Evolutionary conservation across 2,888 invertebrate species (phyloP), one percentile per base, ranked within the genome.

Genomic region (Zygogramma bicolorata): DNA sequence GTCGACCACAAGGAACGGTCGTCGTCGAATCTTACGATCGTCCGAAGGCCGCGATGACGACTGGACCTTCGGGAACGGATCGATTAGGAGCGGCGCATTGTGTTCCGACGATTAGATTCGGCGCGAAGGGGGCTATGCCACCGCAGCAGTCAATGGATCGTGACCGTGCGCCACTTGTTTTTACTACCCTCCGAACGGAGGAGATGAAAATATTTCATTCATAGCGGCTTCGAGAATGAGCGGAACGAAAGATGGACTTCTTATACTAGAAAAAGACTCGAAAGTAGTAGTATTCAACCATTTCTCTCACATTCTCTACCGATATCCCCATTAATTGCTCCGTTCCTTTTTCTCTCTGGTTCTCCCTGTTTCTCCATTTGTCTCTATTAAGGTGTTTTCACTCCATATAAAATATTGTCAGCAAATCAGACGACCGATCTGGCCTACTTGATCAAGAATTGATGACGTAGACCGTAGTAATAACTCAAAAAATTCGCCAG

Each of bases 41-140:
- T 46, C 46, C 46, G 13, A 46, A 46, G 27, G 27, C 27, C 53
- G 27, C 25, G 27, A 53, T 27, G n/a, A n/a, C n/a, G n/a, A 13
- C n/a, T 53, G 27, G n/a, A 53, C n/a, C 27, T 13, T 27, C 22
- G 22, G 4, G 53, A 53, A 70, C 70, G 59, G 40, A 70, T 70
- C 70, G 57, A 70, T 70, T 70, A 65, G 63, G 15, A 46, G 59
- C 65, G 70, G 59, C 59, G 57, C 62, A 77, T 77, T 75, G 77
- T 77, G 71, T 75, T 77, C 75, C 71, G 74, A 74, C 74, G 74
- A 75, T 77, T 77, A 71, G 77, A 73, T 69, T 70, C 73, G 74
- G 75, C 65, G 42, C 42, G 58, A 65, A 59, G 46, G 46, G 46
- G 58, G 46, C 65, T 65, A 65, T 46, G 70, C 65, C 68, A 68